Base-by-base conservation (phyloP, 2,797 vertebrate genomes). In the Enteromius treurensis region DNA sequence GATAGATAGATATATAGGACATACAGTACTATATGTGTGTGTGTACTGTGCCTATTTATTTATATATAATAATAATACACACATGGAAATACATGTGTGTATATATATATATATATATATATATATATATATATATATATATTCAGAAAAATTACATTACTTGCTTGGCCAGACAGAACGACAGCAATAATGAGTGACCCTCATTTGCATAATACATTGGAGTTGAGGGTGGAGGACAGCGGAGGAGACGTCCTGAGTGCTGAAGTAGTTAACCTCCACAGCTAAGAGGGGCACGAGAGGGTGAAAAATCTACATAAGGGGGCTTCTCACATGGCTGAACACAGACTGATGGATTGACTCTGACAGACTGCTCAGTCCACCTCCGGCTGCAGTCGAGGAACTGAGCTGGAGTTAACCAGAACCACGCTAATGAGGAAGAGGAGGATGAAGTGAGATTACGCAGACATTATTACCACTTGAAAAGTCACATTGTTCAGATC, bases 251-350 rank as follows among this genome's bases (percentile, higher is more conserved):
- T 55, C 69, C 77, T 32, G 82, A 83, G 77, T 76, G 15, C 62
- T 53, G 78, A 87, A 78, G 84, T 79, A 84, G 89, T 84, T 91
- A 88, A 91, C 88, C 91, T 90, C 82, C 1, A 6, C 58, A 83
- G 85, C 79, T 84, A 64, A 53, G 45, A 29, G 15, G 45, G 21
- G 23, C 21, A 32, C 26, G 47, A 14, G 69, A 58, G 69, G 71
- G 64, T 6, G 73, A n/a, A 23, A 49, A 40, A n/a, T 42, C 45
- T 51, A 79, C 55, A 65, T 65, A n/a, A 71, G 62, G 55, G 67
- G 82, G 34, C 55, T 64, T 84, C 45, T 47, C 47, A 73, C 76
- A 62, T 68, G 76, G 11, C 42, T 77, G 65, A 74, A 47, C 40
- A 1, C 5, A 5, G 10, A 49, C 51, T 77, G 81, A 80, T 29